Base-by-base conservation (phyloP, 2,113 vertebrate species). In the Leucosticte australis region DNA sequence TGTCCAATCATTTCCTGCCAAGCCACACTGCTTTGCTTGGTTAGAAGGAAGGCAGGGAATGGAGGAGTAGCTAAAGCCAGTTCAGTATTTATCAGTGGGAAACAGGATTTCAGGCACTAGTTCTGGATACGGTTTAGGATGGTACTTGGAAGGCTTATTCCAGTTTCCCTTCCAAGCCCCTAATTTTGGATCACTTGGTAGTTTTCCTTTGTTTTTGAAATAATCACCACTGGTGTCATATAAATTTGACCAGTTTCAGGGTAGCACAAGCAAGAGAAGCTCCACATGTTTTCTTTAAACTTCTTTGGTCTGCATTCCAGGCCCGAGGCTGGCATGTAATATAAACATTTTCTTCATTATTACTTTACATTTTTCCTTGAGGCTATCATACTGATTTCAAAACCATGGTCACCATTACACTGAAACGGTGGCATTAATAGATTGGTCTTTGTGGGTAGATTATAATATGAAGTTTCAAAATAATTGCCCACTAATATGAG, bases 401-500 rank as follows among this genome's bases (percentile, higher is more conserved):
- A 89, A 86, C 70, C 60, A 39, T 41, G 59, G 95, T 95, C 93
- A 94, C 95, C 93, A 84, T 94, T 97, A 79, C 27, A 39, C 75
- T 96, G 68, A 96, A 97, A 93, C 57, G 20, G 55, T 94, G 73
- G 75, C 90, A 88, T 97, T 97, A 97, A 97, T 97, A 95, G 95
- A 87, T 68, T 95, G 83, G 65, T 96, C 94, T 97, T 96, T 95
- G 57, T 90, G 83, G 92, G 92, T 85, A 92, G 76, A 95, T 95
- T 96, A 71, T 96, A 97, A 96, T 77, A 95, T 64, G 77, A 96
- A 95, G 75, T 80, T 94, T 96, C 88, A 95, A 98, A 97, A 96
- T 98, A 97, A 98, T 97, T 97, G 95, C 91, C 90, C 77, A 80
- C 87, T 97, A 97, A 97, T 98, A 92, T 93, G 74, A 96, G 96